These are phyloP conservation scores for Lagocephalus sceleratus DNA, from an alignment of 2,797 vertebrate genomes.

Conservation along the genomic window DNA sequence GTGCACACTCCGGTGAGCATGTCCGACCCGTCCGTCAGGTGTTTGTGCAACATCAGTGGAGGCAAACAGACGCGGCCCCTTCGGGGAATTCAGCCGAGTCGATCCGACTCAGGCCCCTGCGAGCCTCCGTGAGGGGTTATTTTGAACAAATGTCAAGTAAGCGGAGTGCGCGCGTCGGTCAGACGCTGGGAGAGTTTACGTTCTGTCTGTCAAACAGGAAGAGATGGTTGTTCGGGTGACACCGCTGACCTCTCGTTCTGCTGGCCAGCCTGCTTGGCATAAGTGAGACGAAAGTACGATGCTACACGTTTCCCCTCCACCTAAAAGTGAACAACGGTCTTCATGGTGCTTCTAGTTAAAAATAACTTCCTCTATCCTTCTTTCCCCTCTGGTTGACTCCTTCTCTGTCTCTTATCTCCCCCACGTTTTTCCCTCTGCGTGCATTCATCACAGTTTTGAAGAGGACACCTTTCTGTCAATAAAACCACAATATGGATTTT, in stretches of 20 bases:
- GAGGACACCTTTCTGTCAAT: conserved; percentile 55
- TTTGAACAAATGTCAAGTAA: conserved; percentile 62
- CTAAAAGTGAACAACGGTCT: conserved; percentile 16
- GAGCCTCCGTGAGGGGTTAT: conserved; percentile 46
- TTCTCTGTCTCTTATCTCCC: neutral
- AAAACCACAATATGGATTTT: conserved; percentile 60
- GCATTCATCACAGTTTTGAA: conserved; percentile 55
- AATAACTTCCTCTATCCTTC: conserved; percentile 25
- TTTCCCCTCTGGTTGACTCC: conserved; percentile 18
- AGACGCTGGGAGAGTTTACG: conserved; percentile 44
- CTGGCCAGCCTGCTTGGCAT: neutral
- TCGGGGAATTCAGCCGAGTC: conserved; percentile 48
- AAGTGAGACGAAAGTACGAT: conserved; percentile 16
- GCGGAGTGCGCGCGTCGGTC: conserved; percentile 30
- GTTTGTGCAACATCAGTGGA: conserved; percentile 53
- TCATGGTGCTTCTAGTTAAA: conserved; percentile 26
- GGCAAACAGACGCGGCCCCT: conserved; percentile 57
- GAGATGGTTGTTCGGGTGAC: conserved; percentile 36
- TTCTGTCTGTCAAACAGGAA: conserved; percentile 38
- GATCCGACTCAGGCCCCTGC: conserved; percentile 57
- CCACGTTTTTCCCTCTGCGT: neutral
- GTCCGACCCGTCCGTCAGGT: conserved; percentile 65
- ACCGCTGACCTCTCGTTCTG: conserved; percentile 31
- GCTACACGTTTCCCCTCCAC: conserved; percentile 6
- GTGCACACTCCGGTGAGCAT: conserved; percentile 55